Percentiles rank a stretch among this genome's conserved stretches.
These are phyloP conservation scores for Polietes domitor DNA, from an alignment of 2,888 invertebrate species.

Conservation along the genomic window DNA sequence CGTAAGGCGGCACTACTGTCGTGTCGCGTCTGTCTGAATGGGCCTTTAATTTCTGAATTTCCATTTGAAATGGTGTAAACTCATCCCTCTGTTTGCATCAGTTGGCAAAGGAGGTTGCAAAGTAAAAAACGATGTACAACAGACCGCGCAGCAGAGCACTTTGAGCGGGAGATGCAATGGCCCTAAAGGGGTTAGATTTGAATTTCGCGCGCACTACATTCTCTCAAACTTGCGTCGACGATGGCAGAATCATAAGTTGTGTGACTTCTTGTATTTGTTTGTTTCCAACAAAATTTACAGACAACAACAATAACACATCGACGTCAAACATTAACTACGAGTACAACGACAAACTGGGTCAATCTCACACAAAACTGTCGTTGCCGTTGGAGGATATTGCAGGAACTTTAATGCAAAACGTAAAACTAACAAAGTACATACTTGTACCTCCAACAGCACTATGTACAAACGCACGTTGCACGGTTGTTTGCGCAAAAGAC, in stretches of 20 bases:
- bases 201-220: not conserved
- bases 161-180: not conserved
- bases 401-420: constrained; percentile 60
- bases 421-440: constrained; percentile 42
- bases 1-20: no score
- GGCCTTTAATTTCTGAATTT: no score
- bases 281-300: constrained; percentile 18
- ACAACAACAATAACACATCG: constrained; percentile 40
- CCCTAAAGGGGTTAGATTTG: not conserved
- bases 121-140: not conserved
- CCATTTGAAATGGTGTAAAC: no score
- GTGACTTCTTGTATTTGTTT: not conserved
- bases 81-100: no score
- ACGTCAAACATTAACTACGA: constrained; percentile 52
- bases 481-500: not conserved
- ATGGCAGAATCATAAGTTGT: constrained; percentile 3
- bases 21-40: no score
- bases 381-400: constrained; percentile 38
- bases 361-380: constrained; percentile 54
- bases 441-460: not conserved
- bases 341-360: constrained; percentile 66
- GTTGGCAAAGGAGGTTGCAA: not conserved
- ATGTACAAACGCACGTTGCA: not conserved
- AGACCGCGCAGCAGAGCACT: not conserved
- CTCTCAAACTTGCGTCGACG: not conserved